phyloP scores from a whole-genome alignment of 2,113 vertebrate genomes.

The Amphiprion ocellaris region DNA sequence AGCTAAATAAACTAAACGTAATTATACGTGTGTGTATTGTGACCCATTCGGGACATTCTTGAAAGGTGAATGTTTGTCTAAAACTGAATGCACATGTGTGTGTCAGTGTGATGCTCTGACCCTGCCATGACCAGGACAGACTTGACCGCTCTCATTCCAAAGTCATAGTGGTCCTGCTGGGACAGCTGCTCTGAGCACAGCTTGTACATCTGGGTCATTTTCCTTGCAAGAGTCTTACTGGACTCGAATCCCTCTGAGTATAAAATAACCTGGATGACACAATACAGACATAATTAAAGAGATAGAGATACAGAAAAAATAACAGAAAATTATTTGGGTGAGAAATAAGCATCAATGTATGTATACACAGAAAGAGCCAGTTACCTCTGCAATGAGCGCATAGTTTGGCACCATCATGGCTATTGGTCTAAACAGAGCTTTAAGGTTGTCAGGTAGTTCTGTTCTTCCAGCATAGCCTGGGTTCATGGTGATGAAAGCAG shows the following conservation, averaged over 20 bases:
- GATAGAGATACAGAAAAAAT: background rate
- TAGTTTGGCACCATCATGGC: conserved; percentile 95
- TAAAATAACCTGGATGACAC: conserved; percentile 84
- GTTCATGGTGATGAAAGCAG: conserved; percentile 94
- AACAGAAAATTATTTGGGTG: background rate
- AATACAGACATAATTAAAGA: background rate
- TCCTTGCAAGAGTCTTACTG: conserved; percentile 88
- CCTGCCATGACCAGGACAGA: conserved; percentile 91
- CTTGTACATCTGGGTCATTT: conserved; percentile 93
- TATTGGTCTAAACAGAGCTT: conserved; percentile 92
- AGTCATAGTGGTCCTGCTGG: conserved; percentile 91
- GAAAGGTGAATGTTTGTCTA: background rate
- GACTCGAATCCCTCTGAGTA: conserved; percentile 92
- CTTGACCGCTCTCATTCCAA: conserved; percentile 91
- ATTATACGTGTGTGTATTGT: too few species aligned
- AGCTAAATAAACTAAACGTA: background rate
- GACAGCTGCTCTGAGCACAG: conserved; percentile 91
- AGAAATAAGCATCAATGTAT: background rate
- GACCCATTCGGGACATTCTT: conserved; percentile 5
- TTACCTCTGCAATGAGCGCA: conserved; percentile 91
- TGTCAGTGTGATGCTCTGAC: conserved; percentile 74
- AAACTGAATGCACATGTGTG: conserved; percentile 33
- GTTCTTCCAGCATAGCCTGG: conserved; percentile 92
- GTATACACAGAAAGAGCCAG: background rate
- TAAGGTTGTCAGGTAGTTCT: conserved; percentile 91